Evolutionary conservation across 2,888 invertebrate genomes (phyloP), one percentile per base, ranked within the genome.

Genomic region (Hipparchia semele): DNA sequence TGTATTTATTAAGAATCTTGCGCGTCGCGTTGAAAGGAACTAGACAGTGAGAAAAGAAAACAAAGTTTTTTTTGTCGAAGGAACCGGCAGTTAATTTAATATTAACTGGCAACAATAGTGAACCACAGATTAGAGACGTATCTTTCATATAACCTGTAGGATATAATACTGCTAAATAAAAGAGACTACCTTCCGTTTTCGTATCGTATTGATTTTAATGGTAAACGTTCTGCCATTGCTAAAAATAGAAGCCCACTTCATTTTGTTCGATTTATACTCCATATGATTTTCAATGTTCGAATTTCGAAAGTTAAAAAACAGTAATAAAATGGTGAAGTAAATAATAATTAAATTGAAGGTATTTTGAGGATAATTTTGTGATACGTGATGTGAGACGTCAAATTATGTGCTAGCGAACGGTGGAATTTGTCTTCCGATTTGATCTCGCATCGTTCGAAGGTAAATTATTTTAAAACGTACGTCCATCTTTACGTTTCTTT

Each of bases 281-380:
- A 53, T 61, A 69, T 61, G 69, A 68, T 68, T 60, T 68, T 51
- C 6, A 39, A 33, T 51, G 33, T 60, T n/a, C n/a, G n/a, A 39
- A 6, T n/a, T 60, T n/a, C n/a, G n/a, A 39, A 6, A 58, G 67
- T 46, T 58, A 58, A 68, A 53, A n/a, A 23, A 53, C 49, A 49
- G 6, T 23, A 3, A 9, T 23, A 13, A 51, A 33, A 39, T 60
- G 45, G n/a, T 69, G 45, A 59, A 12, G 12, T 59, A 39, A 53
- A 60, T 53, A 39, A 45, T 53, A 49, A 49, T 59, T 39, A 39
- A 39, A 39, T 61, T 68, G 73, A 65, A 65, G 71, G 71, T 74
- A 74, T 33, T 54, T 71, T 49, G 39, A n/a, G n/a, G 33, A 54
- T 68, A 23, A 68, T 61, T 72, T 61, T 3, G 33, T 45, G 64